Conservation (phyloP, 2,888 invertebrate species). For the Schrankia costaestrigalis region DNA sequence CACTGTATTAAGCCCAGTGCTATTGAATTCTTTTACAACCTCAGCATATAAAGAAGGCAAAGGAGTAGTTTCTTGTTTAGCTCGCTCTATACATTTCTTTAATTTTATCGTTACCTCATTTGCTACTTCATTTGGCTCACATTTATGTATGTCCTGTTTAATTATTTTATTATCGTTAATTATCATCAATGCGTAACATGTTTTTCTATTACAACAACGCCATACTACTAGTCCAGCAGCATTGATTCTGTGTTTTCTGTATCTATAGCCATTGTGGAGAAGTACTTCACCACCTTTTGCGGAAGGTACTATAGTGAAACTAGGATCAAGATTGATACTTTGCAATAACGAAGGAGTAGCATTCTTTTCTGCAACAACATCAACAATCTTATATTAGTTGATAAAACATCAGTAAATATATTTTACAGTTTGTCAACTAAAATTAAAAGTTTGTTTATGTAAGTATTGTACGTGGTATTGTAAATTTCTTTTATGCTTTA, state of each 20-base stretch:
- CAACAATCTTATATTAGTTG: no score
- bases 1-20: slow-evolving; percentile 2
- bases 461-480: no score
- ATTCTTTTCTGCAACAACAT: no score
- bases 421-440: no score
- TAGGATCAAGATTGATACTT: no score
- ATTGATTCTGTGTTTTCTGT: not conserved
- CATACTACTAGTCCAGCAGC: not conserved
- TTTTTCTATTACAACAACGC: not conserved
- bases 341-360: no score
- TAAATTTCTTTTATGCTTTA: no score
- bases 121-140: not conserved
- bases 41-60: slow-evolving; percentile 6
- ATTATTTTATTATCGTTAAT: not conserved
- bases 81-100: slow-evolving; percentile 6
- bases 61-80: slow-evolving; percentile 5
- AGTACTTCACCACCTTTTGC: not conserved
- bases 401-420: no score
- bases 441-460: no score
- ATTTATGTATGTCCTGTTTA: slow-evolving; percentile 2
- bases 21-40: slow-evolving; percentile 6
- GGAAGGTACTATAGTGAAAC: not conserved
- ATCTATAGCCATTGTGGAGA: not conserved
- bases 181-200: not conserved
- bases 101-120: slow-evolving; percentile 7